Evolutionary conservation across 2,888 invertebrate genomes (phyloP), one percentile per base, ranked within the genome.

Genomic region (Leptinotarsa rubiginosa): DNA sequence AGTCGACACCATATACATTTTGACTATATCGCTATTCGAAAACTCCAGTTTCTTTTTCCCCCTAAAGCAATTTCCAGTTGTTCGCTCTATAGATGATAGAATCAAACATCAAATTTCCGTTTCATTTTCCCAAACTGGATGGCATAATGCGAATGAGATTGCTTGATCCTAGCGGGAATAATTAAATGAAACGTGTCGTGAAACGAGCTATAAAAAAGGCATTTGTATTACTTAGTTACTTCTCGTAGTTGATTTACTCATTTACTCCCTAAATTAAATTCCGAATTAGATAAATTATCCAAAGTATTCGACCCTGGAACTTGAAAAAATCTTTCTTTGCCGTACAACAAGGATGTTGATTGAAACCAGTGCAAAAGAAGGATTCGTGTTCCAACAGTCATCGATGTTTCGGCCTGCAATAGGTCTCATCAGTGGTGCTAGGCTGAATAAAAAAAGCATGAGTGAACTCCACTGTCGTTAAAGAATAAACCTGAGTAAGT

Each of bases 31-130:
- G 12, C 56, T 10, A 56, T 22, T 56, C 1, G 56, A 56, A 56
- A 56, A 56, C 56, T 22, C 20, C 54, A 12, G 12, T 56, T 56
- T 20, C 56, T 56, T 22, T 56, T 56, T 56, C 15, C 56, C 13
- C 15, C 22, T 56, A 13, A 22, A 22, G 56, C 56, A 56, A 56
- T 56, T 56, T 56, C 56, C 56, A 56, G 56, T 56, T 20, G 52
- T 52, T 13, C 56, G 20, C 56, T 22, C 20, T 15, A 20, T 25
- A 22, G 56, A 56, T 56, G 56, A 15, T 56, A 15, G 56, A 56
- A 25, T 56, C 22, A 56, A 22, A 56, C 56, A 25, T 56, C 56
- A 56, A 56, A 56, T 56, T 56, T 56, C 56, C 56, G 56, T 56
- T 56, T 15, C 56, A 56, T 56, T 56, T 56, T 20, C 22, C 56